These are phyloP conservation scores for Lasius fuliginosus DNA, from an alignment of 2,888 invertebrate species.

Conservation along the genomic window DNA sequence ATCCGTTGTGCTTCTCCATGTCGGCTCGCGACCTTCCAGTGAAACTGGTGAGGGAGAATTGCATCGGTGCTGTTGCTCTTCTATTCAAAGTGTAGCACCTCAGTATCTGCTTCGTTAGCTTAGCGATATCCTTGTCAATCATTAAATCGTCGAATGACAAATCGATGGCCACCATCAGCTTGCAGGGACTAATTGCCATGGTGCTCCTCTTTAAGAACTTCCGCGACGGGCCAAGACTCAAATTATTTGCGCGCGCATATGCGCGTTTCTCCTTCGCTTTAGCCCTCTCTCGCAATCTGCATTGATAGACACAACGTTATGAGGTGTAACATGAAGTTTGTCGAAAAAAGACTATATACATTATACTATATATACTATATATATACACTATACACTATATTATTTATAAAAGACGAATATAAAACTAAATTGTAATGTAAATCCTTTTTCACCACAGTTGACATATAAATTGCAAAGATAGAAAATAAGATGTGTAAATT, in stretches of 20 bases:
- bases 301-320: background rate
- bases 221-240: constrained; percentile 92
- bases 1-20: constrained; percentile 94
- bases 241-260: constrained; percentile 91
- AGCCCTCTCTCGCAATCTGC: constrained; percentile 90
- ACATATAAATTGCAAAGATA: background rate
- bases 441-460: background rate
- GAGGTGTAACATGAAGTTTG: background rate
- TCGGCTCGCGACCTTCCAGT: constrained; percentile 91
- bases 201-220: constrained; percentile 92
- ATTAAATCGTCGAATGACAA: constrained; percentile 96
- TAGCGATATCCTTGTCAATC: constrained; percentile 95
- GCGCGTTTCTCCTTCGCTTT: constrained; percentile 91
- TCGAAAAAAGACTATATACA: background rate
- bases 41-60: constrained; percentile 94
- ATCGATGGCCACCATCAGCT: constrained; percentile 93
- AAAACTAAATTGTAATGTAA: background rate
- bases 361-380: too few species aligned
- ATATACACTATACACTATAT: too few species aligned
- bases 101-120: constrained; percentile 96
- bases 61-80: constrained; percentile 92
- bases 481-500: background rate
- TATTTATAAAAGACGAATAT: background rate
- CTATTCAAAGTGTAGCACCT: constrained; percentile 97
- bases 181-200: constrained; percentile 90